Percentiles rank a stretch among this genome's conserved stretches.
phyloP scores from a whole-genome alignment of 2,888 invertebrate species.

The Holacanthella duospinosa region DNA sequence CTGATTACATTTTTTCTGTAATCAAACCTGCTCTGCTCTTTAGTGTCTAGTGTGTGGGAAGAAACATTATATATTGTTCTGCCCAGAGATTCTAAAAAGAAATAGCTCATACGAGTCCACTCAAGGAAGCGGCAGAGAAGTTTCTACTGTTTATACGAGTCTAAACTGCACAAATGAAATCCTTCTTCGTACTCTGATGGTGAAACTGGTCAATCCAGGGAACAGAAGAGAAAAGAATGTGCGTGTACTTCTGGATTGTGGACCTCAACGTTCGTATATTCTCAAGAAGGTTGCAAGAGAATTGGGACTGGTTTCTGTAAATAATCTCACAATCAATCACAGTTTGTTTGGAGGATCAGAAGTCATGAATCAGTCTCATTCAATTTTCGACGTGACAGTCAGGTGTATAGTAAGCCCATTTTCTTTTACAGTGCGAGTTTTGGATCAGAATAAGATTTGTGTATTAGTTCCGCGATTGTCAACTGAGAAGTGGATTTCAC shows the following conservation, averaged over 20 bases:
- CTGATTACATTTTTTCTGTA: too few species aligned
- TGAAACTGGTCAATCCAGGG: slow-evolving; percentile 23
- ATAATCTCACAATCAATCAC: slow-evolving; percentile 21
- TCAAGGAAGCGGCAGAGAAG: too few species aligned
- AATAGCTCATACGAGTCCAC: not conserved
- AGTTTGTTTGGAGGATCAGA: slow-evolving; percentile 27
- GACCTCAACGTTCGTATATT: slow-evolving; percentile 36
- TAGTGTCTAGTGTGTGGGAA: slow-evolving; percentile 5
- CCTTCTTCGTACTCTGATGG: slow-evolving; percentile 30
- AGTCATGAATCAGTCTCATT: not conserved
- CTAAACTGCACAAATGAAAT: slow-evolving; percentile 2
- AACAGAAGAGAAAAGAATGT: slow-evolving; percentile 15
- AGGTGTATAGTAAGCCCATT: not conserved
- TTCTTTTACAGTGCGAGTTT: not conserved
- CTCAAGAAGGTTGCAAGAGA: slow-evolving; percentile 21
- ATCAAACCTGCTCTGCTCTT: too few species aligned
- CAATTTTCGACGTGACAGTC: not conserved
- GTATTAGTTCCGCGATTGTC: not conserved
- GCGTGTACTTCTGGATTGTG: slow-evolving; percentile 32
- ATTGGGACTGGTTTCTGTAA: slow-evolving; percentile 25
- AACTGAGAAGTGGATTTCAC: not conserved
- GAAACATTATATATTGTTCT: not conserved
- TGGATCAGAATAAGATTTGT: not conserved
- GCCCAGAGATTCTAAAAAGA: not conserved
- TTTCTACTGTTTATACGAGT: not conserved